A percentile compares a stretch with the other conserved stretches of the same genome.
Conservation (phyloP, 2,888 invertebrate species). For the Helleia helle region DNA sequence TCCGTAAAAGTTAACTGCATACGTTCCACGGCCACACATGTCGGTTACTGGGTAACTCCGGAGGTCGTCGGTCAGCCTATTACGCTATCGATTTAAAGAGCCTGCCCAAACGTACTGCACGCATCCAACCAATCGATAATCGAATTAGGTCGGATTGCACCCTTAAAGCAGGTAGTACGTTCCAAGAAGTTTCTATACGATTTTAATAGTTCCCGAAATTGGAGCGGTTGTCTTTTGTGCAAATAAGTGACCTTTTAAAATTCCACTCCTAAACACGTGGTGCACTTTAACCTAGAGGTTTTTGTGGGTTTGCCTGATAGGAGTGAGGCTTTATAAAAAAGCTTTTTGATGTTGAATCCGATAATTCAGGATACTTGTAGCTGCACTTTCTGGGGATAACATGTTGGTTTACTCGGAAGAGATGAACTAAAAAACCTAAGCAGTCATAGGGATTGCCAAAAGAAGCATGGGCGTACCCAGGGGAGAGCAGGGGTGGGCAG, state of each 20-base stretch:
- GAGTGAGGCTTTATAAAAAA: no score
- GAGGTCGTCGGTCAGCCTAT: slow-evolving; percentile 44
- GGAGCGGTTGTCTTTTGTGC: slow-evolving; percentile 3
- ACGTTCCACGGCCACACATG: slow-evolving; percentile 35
- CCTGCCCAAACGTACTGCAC: slow-evolving; percentile 31
- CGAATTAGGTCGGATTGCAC: slow-evolving; percentile 43
- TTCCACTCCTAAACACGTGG: neutral
- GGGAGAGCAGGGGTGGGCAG: no score
- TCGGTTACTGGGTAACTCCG: slow-evolving; percentile 31
- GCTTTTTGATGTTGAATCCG: no score
- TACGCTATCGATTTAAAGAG: slow-evolving; percentile 42
- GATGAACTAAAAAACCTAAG: no score
- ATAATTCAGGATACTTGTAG: no score
- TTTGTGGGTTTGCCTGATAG: no score
- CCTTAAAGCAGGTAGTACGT: slow-evolving; percentile 52
- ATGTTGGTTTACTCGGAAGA: no score
- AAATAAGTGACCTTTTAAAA: slow-evolving; percentile 2
- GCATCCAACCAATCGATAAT: slow-evolving; percentile 34
- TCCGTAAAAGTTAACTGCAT: slow-evolving; percentile 17
- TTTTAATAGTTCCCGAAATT: neutral
- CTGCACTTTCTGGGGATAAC: no score
- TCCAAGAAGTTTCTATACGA: slow-evolving; percentile 37
- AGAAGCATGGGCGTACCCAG: no score
- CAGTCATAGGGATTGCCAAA: no score
- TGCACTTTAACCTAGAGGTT: neutral